A percentile compares a stretch with the other conserved stretches of the same genome.
phyloP scores from a whole-genome alignment of 2,797 vertebrate genomes.

The Pipistrellus nathusii region DNA sequence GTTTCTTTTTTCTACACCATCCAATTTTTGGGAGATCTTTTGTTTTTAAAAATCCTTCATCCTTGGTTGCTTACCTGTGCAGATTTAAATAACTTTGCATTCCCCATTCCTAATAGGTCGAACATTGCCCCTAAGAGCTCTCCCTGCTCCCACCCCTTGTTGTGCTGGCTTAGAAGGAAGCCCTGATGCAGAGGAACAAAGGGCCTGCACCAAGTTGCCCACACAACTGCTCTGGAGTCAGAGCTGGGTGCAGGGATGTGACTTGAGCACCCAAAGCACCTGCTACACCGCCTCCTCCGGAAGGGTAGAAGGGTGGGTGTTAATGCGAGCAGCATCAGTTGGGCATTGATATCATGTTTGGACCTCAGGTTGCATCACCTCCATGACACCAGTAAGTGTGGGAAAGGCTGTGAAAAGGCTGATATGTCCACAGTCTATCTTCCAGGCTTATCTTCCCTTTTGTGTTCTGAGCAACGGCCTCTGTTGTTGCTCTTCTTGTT shows the following conservation, averaged over 20 bases:
- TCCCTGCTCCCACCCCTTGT: neutral
- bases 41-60: neutral
- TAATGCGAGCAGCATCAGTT: neutral
- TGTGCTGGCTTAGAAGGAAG: neutral
- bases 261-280: neutral
- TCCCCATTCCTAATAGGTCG: accelerated
- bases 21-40: neutral
- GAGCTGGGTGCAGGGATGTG: neutral
- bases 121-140: neutral
- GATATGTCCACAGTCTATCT: slow-evolving; percentile 16
- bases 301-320: neutral
- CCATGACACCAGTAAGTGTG: neutral
- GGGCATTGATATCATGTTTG: neutral
- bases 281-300: neutral
- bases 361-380: slow-evolving; percentile 44
- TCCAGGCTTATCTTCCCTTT: slow-evolving; percentile 57
- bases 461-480: slow-evolving; percentile 37
- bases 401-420: slow-evolving; percentile 30
- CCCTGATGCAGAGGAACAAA: neutral
- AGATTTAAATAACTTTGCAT: neutral
- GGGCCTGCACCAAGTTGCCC: neutral
- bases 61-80: neutral
- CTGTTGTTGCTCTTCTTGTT: slow-evolving; percentile 53
- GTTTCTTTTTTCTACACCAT: neutral
- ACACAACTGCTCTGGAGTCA: neutral